Percentiles rank a stretch among this genome's conserved stretches.
phyloP scores from a whole-genome alignment of 2,797 vertebrate genomes.

The Molossus molossus region DNA sequence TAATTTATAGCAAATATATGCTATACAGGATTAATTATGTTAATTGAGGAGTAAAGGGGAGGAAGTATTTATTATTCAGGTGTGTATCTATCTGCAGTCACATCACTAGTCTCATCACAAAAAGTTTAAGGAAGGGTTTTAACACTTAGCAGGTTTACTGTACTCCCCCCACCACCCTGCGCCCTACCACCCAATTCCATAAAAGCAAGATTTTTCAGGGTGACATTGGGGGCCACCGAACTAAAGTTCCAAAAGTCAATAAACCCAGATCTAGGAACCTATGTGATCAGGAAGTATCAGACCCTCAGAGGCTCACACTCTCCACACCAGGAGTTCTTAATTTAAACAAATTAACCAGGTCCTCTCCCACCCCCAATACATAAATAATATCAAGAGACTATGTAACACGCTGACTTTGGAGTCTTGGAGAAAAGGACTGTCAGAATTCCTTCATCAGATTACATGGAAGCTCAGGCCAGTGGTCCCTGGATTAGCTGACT shows the following conservation, averaged over 20 bases:
- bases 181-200: background rate
- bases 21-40: constrained; percentile 3
- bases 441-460: background rate
- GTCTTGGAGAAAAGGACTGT: background rate
- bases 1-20: constrained; percentile 10
- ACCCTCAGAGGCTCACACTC: background rate
- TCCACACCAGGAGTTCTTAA: background rate
- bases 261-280: background rate
- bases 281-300: background rate
- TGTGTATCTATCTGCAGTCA: background rate
- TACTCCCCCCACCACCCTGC: background rate
- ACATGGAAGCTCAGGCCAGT: background rate
- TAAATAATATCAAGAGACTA: background rate
- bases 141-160: constrained; percentile 6
- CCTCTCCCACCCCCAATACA: background rate
- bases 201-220: background rate
- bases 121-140: constrained; percentile 31
- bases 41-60: constrained; percentile 25
- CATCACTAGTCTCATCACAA: background rate
- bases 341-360: background rate
- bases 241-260: background rate
- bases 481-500: background rate
- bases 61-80: background rate
- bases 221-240: background rate
- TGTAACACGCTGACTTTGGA: background rate